A percentile compares a stretch with the other conserved stretches of the same genome.
phyloP scores from a whole-genome alignment of 2,113 vertebrate species.

The Helogale parvula region DNA sequence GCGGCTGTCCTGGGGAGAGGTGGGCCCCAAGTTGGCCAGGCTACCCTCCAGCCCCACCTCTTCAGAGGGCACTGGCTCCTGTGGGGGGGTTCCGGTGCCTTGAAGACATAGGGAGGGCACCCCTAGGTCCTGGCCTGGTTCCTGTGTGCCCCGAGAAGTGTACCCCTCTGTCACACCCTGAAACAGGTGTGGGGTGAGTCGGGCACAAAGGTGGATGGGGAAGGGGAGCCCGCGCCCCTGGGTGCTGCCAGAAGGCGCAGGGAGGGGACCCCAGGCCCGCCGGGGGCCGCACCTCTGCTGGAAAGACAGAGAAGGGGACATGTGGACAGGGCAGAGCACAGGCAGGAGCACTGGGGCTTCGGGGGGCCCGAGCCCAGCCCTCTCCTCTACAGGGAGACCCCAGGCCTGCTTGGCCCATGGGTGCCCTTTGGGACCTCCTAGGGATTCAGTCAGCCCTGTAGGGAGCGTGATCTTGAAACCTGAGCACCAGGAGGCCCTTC shows the following conservation, averaged over 20 bases:
- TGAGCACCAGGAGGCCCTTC: background rate
- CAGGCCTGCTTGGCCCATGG: background rate
- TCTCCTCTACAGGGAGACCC: background rate
- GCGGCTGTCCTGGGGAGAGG: no score
- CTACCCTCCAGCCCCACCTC: accelerated
- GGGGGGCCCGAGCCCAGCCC: background rate
- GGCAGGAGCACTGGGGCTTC: no score
- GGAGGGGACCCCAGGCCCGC: background rate
- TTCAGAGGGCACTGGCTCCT: no score
- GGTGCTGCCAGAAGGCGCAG: background rate
- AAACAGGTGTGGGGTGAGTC: accelerated
- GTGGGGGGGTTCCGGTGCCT: background rate
- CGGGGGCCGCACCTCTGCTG: background rate
- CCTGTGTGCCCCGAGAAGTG: accelerated
- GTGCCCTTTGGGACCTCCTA: background rate
- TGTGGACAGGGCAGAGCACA: no score
- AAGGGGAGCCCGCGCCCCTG: background rate
- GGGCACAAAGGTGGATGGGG: accelerated
- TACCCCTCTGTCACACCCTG: accelerated
- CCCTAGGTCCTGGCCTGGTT: background rate
- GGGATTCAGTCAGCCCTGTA: background rate
- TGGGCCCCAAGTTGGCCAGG: background rate
- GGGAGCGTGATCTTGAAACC: background rate
- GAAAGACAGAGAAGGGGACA: no score
- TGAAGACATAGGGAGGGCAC: background rate